These are phyloP conservation scores for Notamacropus eugenii DNA, from an alignment of 2,797 vertebrate species.

Conservation along the genomic window DNA sequence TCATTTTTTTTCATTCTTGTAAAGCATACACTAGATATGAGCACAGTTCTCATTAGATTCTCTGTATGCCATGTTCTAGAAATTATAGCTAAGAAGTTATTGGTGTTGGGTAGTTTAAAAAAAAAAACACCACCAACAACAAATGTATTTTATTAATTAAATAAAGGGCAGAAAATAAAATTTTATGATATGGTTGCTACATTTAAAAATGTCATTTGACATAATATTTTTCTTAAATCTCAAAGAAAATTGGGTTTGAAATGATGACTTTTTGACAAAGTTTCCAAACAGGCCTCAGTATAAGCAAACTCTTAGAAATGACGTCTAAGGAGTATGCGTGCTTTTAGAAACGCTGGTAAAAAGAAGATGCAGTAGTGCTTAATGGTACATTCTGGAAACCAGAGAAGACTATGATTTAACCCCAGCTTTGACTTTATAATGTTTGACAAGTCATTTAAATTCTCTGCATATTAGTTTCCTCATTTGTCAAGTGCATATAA, in stretches of 20 bases:
- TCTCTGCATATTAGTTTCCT: background rate
- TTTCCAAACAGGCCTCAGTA: slow-evolving; percentile 17
- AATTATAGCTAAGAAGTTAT: slow-evolving; percentile 72
- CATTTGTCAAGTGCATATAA: slow-evolving; percentile 17
- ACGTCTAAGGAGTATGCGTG: background rate
- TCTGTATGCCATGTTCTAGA: slow-evolving; percentile 69
- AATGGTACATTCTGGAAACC: background rate
- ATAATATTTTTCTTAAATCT: slow-evolving; percentile 48
- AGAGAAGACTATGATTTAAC: slow-evolving; percentile 9
- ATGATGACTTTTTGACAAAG: background rate
- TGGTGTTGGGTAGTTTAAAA: slow-evolving; percentile 64
- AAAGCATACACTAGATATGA: slow-evolving; percentile 66
- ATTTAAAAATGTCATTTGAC: background rate
- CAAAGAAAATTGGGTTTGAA: slow-evolving; percentile 39
- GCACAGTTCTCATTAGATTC: slow-evolving; percentile 46
- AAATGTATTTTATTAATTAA: slow-evolving; percentile 72
- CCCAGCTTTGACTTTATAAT: background rate
- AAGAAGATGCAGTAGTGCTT: background rate
- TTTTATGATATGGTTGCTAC: slow-evolving; percentile 54
- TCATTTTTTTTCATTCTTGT: slow-evolving; percentile 56
- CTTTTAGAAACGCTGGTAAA: slow-evolving; percentile 23
- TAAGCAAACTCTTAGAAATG: slow-evolving; percentile 23
- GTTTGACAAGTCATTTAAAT: slow-evolving; percentile 21
- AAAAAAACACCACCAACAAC: slow-evolving; percentile 20
- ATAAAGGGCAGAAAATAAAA: slow-evolving; percentile 64